Evolutionary conservation across 2,888 invertebrate genomes (phyloP).

Genomic region (Epistrophe grossulariae): DNA sequence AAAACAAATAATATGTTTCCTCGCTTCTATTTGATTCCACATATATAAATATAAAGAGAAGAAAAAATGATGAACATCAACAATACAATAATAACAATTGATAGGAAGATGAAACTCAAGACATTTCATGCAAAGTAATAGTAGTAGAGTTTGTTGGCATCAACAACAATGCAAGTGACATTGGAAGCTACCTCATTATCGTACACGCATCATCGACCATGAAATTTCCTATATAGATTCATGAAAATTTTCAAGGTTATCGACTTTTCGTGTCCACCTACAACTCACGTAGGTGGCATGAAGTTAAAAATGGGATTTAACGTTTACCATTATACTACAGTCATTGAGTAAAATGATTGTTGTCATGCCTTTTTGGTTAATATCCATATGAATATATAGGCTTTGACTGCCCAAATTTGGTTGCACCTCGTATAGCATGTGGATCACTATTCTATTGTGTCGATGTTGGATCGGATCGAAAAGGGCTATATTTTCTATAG

Average conservation of each 20-base stretch:
- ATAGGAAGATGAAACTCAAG: conserved; percentile 35
- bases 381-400: conserved; percentile 16
- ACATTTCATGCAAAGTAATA: conserved; percentile 2
- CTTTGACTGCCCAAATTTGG: conserved; percentile 17
- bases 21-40: neutral
- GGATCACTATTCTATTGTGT: neutral
- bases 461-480: neutral
- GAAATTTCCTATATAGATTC: conserved; percentile 55
- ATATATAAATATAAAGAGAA: neutral
- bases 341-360: conserved; percentile 11
- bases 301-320: conserved; percentile 1
- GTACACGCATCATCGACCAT: conserved; percentile 58
- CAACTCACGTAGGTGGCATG: conserved; percentile 4
- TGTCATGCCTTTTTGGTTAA: conserved; percentile 47
- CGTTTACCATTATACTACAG: neutral
- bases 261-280: conserved; percentile 43
- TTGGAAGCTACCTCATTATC: conserved; percentile 43
- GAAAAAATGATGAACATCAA: conserved; percentile 27
- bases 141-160: conserved; percentile 33
- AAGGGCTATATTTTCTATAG: neutral
- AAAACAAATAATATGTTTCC: conserved; percentile 3
- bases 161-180: conserved; percentile 36
- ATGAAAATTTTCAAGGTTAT: conserved; percentile 60
- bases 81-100: conserved; percentile 26
- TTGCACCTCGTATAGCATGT: conserved; percentile 29